phyloP scores from a whole-genome alignment of 1,140 invertebrate genomes.

The Drosophila burlai region DNA sequence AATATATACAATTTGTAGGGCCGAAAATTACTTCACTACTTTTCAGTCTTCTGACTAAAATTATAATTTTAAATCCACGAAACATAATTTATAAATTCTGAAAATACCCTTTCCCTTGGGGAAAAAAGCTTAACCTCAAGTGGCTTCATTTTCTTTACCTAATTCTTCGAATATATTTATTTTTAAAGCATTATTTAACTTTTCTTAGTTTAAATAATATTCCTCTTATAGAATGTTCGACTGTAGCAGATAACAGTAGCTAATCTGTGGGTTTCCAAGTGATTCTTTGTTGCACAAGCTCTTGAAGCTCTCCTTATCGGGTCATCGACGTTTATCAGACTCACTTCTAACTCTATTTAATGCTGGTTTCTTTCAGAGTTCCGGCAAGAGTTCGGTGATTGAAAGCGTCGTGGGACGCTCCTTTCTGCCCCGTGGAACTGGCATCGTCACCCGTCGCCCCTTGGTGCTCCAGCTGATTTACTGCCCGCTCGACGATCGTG shows the following conservation, averaged over 20 bases:
- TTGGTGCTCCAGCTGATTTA: slow-evolving; percentile 97
- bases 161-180: too few relatives aligned
- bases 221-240: neutral
- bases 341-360: slow-evolving; percentile 2
- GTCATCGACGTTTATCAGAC: slow-evolving; percentile 23
- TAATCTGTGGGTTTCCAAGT: slow-evolving; percentile 32
- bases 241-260: slow-evolving; percentile 23
- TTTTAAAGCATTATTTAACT: neutral
- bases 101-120: too few relatives aligned
- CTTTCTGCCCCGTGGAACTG: slow-evolving; percentile 98
- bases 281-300: slow-evolving; percentile 41
- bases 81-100: too few relatives aligned
- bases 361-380: slow-evolving; percentile 90
- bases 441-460: slow-evolving; percentile 98
- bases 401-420: slow-evolving; percentile 99
- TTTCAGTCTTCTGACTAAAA: too few relatives aligned
- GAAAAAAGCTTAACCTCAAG: too few relatives aligned
- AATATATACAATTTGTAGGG: too few relatives aligned
- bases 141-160: too few relatives aligned
- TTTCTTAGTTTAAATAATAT: neutral
- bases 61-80: too few relatives aligned
- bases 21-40: too few relatives aligned
- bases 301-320: slow-evolving; percentile 3
- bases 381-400: slow-evolving; percentile 99
- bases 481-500: slow-evolving; percentile 94